Evolutionary conservation across 2,113 vertebrate species (phyloP), one percentile per base, ranked within the genome.

Genomic region (Sceloporus tristichus): DNA sequence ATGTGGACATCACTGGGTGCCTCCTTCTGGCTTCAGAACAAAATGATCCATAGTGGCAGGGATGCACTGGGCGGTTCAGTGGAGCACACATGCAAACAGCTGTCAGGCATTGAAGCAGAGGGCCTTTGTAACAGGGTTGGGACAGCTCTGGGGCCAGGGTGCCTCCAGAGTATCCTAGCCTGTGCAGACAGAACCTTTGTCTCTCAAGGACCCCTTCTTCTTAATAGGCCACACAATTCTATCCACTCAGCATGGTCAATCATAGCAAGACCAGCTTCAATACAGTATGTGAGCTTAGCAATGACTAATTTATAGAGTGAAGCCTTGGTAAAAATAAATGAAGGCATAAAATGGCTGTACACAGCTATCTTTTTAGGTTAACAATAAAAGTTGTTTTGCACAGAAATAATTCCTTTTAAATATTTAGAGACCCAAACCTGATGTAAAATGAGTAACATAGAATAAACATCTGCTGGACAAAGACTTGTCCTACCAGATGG

Each of bases 391-490:
- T 0, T 0, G 54, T 38, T 59, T 76, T 91, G 82, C 34, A 75
- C 5, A 77, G 66, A 79, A 75, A 79, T 10, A 74, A 53, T 82
- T 85, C 10, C 1, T 68, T 25, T 68, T 23, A 68, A 25, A 38
- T 14, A 77, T 0, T 34, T 9, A 29, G n/a, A 21, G 13, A 42
- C 0, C 3, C 1, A 2, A n/a, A 62, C 0, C 38, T 21, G 38
- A 62, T 62, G 56, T 38, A 4, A 85, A 74, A 79, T 14, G 0
- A 1, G 1, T 34, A 40, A 38, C 38, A 62, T 59, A 11, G 0
- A n/a, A 6, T 59, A 21, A 6, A 53, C 8, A 34, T 27, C 18
- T 1, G 2, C 25, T 6, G 75, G 25, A 40, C 40, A 66, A 84
- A 27, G 38, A 59, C 4, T 59, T n/a, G 11, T 59, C 11, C 54